Evolutionary conservation across 2,888 invertebrate species (phyloP).

Genomic region (Drosophila trichaetosa): DNA sequence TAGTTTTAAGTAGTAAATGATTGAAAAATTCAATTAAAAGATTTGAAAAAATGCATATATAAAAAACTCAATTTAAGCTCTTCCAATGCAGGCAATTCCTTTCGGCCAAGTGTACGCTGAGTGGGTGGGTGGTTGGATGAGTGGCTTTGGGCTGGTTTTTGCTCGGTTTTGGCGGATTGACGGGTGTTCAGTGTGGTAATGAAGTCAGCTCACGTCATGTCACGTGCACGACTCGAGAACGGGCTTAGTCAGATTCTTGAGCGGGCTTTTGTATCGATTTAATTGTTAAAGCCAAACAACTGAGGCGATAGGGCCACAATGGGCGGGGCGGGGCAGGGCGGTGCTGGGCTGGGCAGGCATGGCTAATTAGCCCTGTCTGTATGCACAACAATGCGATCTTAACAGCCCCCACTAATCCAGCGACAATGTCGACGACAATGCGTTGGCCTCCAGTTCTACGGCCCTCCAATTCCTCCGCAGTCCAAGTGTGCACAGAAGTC

Average conservation of each 20-base stretch:
- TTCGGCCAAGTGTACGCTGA: background rate
- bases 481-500: background rate
- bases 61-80: background rate
- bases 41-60: background rate
- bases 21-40: background rate
- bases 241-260: conserved; percentile 36
- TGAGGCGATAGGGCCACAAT: conserved; percentile 1
- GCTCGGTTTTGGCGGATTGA: background rate
- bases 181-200: conserved; percentile 32
- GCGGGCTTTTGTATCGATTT: conserved; percentile 59
- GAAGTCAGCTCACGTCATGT: conserved; percentile 50
- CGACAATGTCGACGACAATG: conserved; percentile 63
- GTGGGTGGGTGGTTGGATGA: background rate
- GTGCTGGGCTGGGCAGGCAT: conserved; percentile 29
- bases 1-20: background rate
- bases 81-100: background rate
- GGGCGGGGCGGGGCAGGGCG: conserved; percentile 1
- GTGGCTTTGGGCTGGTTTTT: background rate
- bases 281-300: conserved; percentile 70
- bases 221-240: conserved; percentile 46
- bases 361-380: conserved; percentile 68
- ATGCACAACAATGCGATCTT: conserved; percentile 50
- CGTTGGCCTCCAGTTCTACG: conserved; percentile 8
- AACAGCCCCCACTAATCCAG: conserved; percentile 64
- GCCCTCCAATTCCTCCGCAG: background rate